These are phyloP conservation scores for Lophotriccus pileatus DNA, from an alignment of 2,797 vertebrate genomes.

Conservation along the genomic window DNA sequence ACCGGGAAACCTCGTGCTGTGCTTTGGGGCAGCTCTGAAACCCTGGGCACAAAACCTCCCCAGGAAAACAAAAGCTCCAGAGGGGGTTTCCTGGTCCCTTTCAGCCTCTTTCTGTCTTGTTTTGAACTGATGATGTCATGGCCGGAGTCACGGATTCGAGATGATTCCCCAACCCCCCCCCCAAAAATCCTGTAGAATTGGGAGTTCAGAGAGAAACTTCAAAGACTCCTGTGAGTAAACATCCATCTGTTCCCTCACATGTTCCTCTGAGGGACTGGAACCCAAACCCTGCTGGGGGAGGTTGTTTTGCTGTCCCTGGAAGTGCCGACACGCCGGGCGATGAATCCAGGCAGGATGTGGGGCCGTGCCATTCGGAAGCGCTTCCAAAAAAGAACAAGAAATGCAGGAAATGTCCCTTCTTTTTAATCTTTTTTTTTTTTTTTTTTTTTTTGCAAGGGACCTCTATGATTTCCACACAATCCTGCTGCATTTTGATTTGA, in stretches of 20 bases:
- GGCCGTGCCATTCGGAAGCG: neutral
- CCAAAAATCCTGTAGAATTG: neutral
- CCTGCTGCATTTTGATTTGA: neutral
- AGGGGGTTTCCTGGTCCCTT: neutral
- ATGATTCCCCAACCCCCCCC: neutral
- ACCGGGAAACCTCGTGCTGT: neutral
- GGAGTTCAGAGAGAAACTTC: neutral
- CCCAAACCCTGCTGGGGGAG: neutral
- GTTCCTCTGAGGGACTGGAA: neutral
- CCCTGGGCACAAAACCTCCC: neutral
- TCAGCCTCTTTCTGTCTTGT: neutral
- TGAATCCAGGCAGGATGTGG: neutral
- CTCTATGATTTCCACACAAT: neutral
- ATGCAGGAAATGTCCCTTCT: neutral
- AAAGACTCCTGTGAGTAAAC: neutral
- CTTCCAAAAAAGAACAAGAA: neutral
- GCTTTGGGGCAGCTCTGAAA: neutral
- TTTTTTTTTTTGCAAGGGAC: neutral
- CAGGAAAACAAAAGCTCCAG: neutral
- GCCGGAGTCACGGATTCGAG: neutral
- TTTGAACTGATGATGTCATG: neutral
- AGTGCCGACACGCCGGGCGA: neutral
- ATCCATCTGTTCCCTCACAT: neutral
- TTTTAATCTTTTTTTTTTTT: too few species aligned
- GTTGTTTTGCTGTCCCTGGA: neutral